Percentiles rank a stretch among this genome's conserved stretches.
Conservation (phyloP, 2,113 vertebrate species). For the Oncorhynchus nerka region DNA sequence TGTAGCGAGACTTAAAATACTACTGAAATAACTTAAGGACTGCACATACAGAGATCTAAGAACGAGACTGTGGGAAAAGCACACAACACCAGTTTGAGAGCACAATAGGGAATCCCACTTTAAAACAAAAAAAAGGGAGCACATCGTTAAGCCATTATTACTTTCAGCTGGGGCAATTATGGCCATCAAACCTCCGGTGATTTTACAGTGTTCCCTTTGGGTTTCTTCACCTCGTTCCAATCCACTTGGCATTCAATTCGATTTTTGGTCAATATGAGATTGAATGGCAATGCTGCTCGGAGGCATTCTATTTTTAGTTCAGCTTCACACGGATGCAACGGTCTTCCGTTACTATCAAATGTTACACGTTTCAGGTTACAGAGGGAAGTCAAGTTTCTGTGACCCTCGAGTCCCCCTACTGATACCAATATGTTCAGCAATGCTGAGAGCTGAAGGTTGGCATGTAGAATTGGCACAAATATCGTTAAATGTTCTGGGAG, state of each 20-base stretch:
- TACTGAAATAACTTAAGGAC: conserved; percentile 39
- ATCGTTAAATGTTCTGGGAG: background rate
- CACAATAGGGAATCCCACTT: conserved; percentile 63
- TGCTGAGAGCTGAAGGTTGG: background rate
- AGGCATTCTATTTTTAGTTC: background rate
- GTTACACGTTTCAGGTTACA: conserved; percentile 21
- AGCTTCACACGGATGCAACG: background rate
- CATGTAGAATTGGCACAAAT: background rate
- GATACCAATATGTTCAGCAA: conserved; percentile 3
- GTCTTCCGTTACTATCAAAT: conserved; percentile 1
- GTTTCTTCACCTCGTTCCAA: background rate
- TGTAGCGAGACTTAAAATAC: conserved; percentile 35
- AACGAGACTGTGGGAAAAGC: conserved; percentile 52
- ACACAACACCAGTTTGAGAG: conserved; percentile 43
- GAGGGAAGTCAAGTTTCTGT: conserved; percentile 13
- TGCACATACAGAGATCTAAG: conserved; percentile 38
- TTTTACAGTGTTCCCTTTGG: background rate
- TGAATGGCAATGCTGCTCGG: background rate
- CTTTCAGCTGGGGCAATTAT: background rate
- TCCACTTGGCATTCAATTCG: background rate
- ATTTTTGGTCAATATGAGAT: background rate
- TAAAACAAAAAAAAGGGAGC: conserved; percentile 41
- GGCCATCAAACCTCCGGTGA: background rate
- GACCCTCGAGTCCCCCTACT: no score
- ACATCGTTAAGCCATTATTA: no score